Evolutionary conservation across 2,797 vertebrate species (phyloP).

Genomic region (Nyctibius grandis): DNA sequence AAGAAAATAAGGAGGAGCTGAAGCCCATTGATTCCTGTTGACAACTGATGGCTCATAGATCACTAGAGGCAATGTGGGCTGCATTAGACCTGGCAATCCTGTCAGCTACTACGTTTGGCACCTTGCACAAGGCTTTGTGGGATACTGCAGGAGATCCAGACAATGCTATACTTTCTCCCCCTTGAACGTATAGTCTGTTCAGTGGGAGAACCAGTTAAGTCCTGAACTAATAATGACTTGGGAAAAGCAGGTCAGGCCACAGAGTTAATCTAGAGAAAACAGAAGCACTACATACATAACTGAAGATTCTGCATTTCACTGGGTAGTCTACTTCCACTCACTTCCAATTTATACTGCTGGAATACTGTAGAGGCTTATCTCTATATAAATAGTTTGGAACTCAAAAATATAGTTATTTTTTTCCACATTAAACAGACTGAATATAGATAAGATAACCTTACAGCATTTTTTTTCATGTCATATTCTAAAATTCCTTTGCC

Average conservation of each 20-base stretch:
- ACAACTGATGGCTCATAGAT: background rate
- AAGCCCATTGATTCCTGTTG: background rate
- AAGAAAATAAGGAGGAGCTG: background rate
- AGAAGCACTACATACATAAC: background rate
- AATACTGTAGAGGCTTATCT: background rate
- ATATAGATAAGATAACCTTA: background rate
- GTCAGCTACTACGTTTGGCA: accelerated
- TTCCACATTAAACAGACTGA: background rate
- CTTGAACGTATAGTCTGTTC: background rate
- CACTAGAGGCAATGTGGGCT: background rate
- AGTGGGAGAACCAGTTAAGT: background rate
- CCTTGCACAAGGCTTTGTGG: background rate
- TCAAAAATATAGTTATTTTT: background rate
- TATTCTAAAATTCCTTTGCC: background rate
- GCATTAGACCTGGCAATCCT: background rate
- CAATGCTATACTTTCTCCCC: background rate
- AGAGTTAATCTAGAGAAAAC: background rate
- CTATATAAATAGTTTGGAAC: background rate
- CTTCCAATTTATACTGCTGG: background rate
- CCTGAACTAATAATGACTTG: background rate
- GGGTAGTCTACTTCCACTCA: background rate
- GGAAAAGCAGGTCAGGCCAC: background rate
- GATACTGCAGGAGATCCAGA: background rate
- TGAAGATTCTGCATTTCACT: background rate
- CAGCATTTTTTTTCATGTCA: background rate